A percentile compares a stretch with the other conserved stretches of the same genome.
Conservation (phyloP, 1,140 invertebrate genomes). For the Macrocentrus cingulum region DNA sequence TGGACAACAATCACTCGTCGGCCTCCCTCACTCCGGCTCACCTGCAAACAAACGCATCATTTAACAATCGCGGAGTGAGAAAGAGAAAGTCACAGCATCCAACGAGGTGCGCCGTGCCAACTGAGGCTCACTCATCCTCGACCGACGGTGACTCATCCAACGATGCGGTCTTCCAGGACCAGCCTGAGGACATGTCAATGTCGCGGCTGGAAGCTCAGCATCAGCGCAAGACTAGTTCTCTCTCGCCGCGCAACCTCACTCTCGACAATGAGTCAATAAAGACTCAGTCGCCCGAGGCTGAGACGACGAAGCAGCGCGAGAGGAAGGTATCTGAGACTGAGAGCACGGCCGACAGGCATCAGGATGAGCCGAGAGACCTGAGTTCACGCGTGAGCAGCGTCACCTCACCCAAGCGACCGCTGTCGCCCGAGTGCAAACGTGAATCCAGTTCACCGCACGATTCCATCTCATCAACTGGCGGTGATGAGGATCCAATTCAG, state of each 20-base stretch:
- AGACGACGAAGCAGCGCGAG: conserved; percentile 7
- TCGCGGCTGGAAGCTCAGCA: conserved; percentile 50
- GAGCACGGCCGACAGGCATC: conserved; percentile 31
- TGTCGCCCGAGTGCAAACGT: conserved; percentile 43
- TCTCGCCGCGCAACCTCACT: conserved; percentile 33
- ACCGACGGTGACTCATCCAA: conserved; percentile 69
- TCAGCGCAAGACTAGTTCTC: conserved; percentile 40
- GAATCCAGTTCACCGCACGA: neutral
- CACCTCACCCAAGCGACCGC: conserved; percentile 41
- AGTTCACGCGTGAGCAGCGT: conserved; percentile 49
- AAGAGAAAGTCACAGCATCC: conserved; percentile 93
- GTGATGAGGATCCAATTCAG: conserved; percentile 8
- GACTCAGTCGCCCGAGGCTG: conserved; percentile 33
- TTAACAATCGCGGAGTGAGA: conserved; percentile 58
- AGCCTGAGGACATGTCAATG: conserved; percentile 65
- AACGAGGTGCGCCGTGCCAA: conserved; percentile 73
- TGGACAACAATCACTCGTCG: conserved; percentile 43
- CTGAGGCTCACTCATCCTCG: conserved; percentile 62
- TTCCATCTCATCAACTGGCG: neutral
- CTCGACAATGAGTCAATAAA: conserved; percentile 34
- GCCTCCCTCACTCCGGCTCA: conserved; percentile 42
- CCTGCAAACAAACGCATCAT: conserved; percentile 38
- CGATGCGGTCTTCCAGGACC: conserved; percentile 64
- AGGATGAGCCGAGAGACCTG: conserved; percentile 52
- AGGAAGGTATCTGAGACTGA: conserved; percentile 20